These are phyloP conservation scores for Lates calcarifer DNA, from an alignment of 2,113 vertebrate species.

Conservation along the genomic window DNA sequence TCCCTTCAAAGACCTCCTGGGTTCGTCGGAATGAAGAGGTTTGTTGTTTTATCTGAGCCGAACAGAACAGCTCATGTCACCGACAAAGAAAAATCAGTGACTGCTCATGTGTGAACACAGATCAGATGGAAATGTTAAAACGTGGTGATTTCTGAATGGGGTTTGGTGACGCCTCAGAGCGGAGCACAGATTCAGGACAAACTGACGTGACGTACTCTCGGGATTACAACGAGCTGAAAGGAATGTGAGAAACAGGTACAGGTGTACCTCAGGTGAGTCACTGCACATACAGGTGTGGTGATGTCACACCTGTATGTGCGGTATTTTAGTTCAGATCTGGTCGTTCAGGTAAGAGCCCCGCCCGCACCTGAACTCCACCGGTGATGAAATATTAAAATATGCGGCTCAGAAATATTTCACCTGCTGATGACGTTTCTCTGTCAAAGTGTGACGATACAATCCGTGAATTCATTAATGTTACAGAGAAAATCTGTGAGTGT, in stretches of 20 bases:
- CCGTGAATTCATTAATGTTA: too few species aligned
- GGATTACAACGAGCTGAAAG: too few species aligned
- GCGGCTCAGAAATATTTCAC: too few species aligned
- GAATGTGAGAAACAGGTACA: background rate
- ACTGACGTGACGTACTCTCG: too few species aligned
- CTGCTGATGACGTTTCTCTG: too few species aligned
- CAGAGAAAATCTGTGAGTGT: too few species aligned
- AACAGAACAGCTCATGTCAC: background rate
- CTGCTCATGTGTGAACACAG: rapidly evolving
- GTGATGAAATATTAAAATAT: background rate
- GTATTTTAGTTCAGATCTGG: background rate
- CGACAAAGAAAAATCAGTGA: rapidly evolving
- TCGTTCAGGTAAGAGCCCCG: background rate
- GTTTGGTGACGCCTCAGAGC: background rate
- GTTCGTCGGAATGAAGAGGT: too few species aligned
- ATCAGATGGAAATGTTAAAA: background rate
- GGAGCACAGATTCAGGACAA: too few species aligned
- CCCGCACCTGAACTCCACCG: background rate
- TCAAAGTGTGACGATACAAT: too few species aligned
- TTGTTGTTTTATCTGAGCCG: background rate
- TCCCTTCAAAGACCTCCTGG: background rate
- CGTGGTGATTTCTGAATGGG: rapidly evolving
- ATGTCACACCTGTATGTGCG: background rate
- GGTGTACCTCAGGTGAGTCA: background rate
- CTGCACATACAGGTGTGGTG: background rate